These are phyloP conservation scores for Mobula hypostoma DNA, from an alignment of 2,113 vertebrate species.

Conservation along the genomic window DNA sequence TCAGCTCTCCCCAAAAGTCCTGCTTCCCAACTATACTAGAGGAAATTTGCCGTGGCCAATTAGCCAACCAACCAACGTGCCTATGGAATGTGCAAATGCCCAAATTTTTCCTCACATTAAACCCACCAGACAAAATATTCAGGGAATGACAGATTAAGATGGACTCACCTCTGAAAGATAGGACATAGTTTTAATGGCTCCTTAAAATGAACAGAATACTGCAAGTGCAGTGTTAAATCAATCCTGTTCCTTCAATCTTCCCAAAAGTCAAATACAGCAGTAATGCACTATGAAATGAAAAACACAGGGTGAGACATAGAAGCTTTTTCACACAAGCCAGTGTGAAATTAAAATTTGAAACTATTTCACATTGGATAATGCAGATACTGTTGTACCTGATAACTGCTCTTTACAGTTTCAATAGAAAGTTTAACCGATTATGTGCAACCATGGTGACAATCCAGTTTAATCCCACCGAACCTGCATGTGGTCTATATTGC, in stretches of 20 bases:
- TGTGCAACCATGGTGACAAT: too few species aligned
- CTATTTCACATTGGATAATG: background rate
- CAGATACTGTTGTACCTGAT: background rate
- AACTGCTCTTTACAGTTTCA: background rate
- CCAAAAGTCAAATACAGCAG: background rate
- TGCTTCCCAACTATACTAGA: too few species aligned
- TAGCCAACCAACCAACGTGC: background rate
- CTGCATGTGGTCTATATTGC: background rate
- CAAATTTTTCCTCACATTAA: background rate
- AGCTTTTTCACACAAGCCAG: background rate
- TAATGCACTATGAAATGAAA: background rate
- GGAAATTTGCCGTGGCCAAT: too few species aligned
- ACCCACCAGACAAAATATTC: background rate
- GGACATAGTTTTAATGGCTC: too few species aligned
- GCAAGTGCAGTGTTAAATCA: background rate
- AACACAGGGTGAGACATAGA: background rate
- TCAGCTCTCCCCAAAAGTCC: too few species aligned
- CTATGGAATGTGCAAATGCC: too few species aligned
- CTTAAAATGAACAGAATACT: background rate
- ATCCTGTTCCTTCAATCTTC: background rate
- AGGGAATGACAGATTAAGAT: background rate
- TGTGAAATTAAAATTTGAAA: background rate
- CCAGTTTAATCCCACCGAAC: too few species aligned
- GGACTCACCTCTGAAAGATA: background rate
- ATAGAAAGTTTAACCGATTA: background rate